Evolutionary conservation across 2,113 vertebrate species (phyloP), one percentile per base, ranked within the genome.

Genomic region (Psilopogon haemacephalus): DNA sequence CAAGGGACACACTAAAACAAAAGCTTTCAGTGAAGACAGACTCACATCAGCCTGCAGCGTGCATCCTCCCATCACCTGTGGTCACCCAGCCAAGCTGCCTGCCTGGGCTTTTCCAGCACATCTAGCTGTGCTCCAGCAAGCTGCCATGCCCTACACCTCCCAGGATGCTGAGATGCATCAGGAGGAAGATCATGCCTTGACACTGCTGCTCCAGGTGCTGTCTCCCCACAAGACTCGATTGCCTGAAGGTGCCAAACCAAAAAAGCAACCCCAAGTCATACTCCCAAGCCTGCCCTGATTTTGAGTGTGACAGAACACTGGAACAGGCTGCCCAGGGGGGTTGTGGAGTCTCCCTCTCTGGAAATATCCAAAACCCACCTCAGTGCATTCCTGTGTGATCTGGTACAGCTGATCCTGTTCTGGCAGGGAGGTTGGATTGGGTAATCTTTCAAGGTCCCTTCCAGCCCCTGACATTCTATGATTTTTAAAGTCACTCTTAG

Each of bases 1-100:
- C 76, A 19, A n/a, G 24, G 27, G 33, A 52, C 56, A 33, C 5
- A 0, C 7, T 13, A 40, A 59, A 38, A 11, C 0, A 2, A 72
- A 59, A 52, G 15, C 58, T 50, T 32, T 15, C 6, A 6, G 21
- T 15, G 52, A 62, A 54, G 2, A 1, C 1, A 3, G 54, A 33
- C 33, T 60, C 37, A 21, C 15, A 7, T 3, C 69, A 73, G 59
- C 59, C 30, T 5, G 8, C 26, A 15, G n/a, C 2, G 0, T 3
- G 26, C 50, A 52, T 9, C 50, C 60, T 15, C 5, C 33, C 13
- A 5, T 5, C 7, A 9, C 32, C 26, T 12, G 37, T 12, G 44
- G 17, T 5, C 23, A 9, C 55, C 16, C 72, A 55, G 80, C 27
- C 55, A 17, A 46, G 69, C 54, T 79, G 55, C 32, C 80, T n/a